Conservation (phyloP, 2,113 vertebrate species). For the Heloderma charlesbogerti region DNA sequence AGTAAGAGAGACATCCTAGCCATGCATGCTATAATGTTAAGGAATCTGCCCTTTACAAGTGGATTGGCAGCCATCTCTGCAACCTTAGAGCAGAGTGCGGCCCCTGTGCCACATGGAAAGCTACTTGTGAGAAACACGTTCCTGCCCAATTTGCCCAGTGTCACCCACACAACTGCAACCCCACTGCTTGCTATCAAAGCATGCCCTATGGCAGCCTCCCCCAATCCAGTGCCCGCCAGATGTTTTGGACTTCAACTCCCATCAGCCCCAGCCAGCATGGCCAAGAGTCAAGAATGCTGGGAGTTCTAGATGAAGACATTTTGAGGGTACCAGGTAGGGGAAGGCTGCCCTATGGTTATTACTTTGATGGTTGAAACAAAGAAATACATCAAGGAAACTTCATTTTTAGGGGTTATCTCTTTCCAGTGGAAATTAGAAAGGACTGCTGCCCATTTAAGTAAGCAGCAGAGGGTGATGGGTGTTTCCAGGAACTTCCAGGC, state of each 20-base stretch:
- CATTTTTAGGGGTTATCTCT: neutral
- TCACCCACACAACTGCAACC: neutral
- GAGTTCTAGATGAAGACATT: neutral
- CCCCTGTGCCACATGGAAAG: neutral
- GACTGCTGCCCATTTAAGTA: neutral
- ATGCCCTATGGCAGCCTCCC: neutral
- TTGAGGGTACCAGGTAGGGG: neutral
- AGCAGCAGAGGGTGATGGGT: neutral
- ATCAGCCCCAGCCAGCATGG: neutral
- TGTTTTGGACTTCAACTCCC: no score
- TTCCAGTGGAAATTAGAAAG: neutral
- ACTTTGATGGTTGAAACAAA: neutral
- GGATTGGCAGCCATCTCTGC: no score
- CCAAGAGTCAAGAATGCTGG: neutral
- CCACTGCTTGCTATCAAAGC: neutral
- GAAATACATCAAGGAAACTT: neutral
- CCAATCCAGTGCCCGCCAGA: neutral
- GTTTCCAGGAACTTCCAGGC: neutral
- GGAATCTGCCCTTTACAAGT: neutral
- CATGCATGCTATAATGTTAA: neutral
- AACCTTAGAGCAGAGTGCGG: neutral
- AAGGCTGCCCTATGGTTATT: neutral
- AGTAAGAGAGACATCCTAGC: neutral
- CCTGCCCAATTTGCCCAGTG: neutral
- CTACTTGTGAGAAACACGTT: neutral